Evolutionary conservation across 2,797 vertebrate genomes (phyloP), one percentile per base, ranked within the genome.

Genomic region (Benthosema pterotum): DNA sequence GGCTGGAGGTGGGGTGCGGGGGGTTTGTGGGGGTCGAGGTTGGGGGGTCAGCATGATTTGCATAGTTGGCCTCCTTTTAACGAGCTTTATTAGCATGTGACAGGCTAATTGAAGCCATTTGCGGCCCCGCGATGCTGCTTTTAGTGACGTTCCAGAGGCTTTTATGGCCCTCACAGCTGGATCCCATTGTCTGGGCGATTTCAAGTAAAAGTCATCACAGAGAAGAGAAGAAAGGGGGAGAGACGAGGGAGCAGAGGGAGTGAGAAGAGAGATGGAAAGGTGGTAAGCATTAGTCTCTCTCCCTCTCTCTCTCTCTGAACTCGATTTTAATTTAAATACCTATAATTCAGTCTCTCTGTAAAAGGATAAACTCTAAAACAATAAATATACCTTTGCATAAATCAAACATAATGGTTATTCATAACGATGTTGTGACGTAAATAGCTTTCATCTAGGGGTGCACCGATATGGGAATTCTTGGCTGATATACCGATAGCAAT

Each of bases 71-170:
- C 65, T 53, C 65, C 66, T 74, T 80, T 87, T 78, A 80, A 88
- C 87, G 69, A 67, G 78, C 79, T 87, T 81, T 78, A 91, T 86
- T 87, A 85, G 72, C 87, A 88, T 85, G 81, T 85, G 87, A 89
- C 84, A 78, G 69, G 77, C 83, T 90, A 90, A 91, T 87, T 85
- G 85, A 90, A 92, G 82, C 88, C 91, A 91, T 87, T 90, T 76
- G 87, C 82, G 69, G 78, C 63, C 76, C 76, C 9, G 7, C 47
- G 65, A 67, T 79, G 86, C 71, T 64, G 82, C 83, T 87, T 74
- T 89, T 85, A 85, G 85, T 87, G 83, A 84, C 54, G 80, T 90
- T 89, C 86, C 86, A 88, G 76, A 84, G 75, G 52, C 66, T 83
- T 92, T 89, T 87, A 89, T 78, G 63, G 77, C 84, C 84, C 81